These are phyloP conservation scores for Helostoma temminkii DNA, from an alignment of 2,797 vertebrate genomes.

Conservation along the genomic window DNA sequence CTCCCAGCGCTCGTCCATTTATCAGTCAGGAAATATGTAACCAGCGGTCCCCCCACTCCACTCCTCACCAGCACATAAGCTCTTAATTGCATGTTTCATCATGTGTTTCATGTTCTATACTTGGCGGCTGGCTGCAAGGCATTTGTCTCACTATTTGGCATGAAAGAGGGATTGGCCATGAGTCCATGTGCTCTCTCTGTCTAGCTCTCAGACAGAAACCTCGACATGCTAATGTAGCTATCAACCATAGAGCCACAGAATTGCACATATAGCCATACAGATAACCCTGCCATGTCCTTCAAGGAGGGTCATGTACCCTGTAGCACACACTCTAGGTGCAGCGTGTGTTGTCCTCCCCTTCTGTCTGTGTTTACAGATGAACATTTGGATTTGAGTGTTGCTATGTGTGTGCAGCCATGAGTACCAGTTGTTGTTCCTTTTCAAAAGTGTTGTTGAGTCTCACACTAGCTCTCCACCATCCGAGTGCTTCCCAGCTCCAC, in stretches of 20 bases:
- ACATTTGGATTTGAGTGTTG: slow-evolving; percentile 5
- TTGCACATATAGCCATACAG: slow-evolving; percentile 52
- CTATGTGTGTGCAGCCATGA: neutral
- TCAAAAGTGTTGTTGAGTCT: slow-evolving; percentile 35
- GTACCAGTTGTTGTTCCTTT: slow-evolving; percentile 25
- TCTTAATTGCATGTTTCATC: slow-evolving; percentile 85
- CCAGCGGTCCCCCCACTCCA: slow-evolving; percentile 58
- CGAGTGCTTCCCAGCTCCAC: slow-evolving; percentile 63
- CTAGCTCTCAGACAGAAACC: slow-evolving; percentile 45
- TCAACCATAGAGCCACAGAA: slow-evolving; percentile 53
- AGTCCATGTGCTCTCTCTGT: slow-evolving; percentile 44
- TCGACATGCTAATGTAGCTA: slow-evolving; percentile 59
- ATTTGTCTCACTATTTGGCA: slow-evolving; percentile 74
- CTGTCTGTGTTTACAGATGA: slow-evolving; percentile 18
- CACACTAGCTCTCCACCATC: slow-evolving; percentile 34
- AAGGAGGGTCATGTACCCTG: slow-evolving; percentile 43
- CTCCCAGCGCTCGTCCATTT: slow-evolving; percentile 76
- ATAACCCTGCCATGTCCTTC: slow-evolving; percentile 70
- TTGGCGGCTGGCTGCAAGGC: slow-evolving; percentile 73
- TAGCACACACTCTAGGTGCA: slow-evolving; percentile 8
- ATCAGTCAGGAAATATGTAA: slow-evolving; percentile 82
- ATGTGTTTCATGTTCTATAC: slow-evolving; percentile 82
- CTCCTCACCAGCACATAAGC: slow-evolving; percentile 67
- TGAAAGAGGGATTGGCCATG: slow-evolving; percentile 68
- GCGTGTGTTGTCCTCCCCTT: neutral